A percentile compares a stretch with the other conserved stretches of the same genome.
phyloP scores from a whole-genome alignment of 2,113 vertebrate genomes.

The Corythaixoides concolor region DNA sequence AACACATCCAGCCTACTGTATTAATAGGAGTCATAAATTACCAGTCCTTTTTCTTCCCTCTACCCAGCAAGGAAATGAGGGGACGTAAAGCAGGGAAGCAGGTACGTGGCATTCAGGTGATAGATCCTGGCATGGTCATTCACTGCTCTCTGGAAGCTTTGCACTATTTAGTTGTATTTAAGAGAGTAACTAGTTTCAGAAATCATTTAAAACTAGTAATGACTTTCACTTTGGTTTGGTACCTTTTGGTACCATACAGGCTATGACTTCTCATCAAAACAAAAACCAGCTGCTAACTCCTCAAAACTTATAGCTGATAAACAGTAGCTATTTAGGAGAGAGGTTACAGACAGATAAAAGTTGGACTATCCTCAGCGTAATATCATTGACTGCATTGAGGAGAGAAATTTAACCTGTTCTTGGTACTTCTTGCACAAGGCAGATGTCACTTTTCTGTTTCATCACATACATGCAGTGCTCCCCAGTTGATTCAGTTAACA shows the following conservation, averaged over 20 bases:
- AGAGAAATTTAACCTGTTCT: not conserved
- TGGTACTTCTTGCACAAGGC: not conserved
- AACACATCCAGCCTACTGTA: slow-evolving; percentile 65
- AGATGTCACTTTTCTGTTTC: not conserved
- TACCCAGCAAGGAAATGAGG: slow-evolving; percentile 17
- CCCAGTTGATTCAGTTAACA: not conserved
- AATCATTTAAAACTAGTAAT: not conserved
- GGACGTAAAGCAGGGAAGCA: not conserved
- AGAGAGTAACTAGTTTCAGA: not conserved
- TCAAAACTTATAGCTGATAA: not conserved
- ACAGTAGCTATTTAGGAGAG: not conserved
- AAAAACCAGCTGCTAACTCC: not conserved
- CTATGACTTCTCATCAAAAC: not conserved
- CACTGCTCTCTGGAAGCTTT: not conserved
- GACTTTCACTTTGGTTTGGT: not conserved
- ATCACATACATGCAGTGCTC: not conserved
- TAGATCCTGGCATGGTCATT: not conserved
- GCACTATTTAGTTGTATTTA: not conserved
- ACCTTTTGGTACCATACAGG: not conserved
- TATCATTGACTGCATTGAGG: not conserved
- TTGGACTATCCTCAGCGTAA: not conserved
- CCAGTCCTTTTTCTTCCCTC: slow-evolving; percentile 5
- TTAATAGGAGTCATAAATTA: slow-evolving; percentile 75
- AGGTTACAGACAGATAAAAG: not conserved
- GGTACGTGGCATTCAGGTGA: not conserved